Evolutionary conservation across 2,888 invertebrate genomes (phyloP), one percentile per base, ranked within the genome.

Genomic region (Emmelina monodactyla): DNA sequence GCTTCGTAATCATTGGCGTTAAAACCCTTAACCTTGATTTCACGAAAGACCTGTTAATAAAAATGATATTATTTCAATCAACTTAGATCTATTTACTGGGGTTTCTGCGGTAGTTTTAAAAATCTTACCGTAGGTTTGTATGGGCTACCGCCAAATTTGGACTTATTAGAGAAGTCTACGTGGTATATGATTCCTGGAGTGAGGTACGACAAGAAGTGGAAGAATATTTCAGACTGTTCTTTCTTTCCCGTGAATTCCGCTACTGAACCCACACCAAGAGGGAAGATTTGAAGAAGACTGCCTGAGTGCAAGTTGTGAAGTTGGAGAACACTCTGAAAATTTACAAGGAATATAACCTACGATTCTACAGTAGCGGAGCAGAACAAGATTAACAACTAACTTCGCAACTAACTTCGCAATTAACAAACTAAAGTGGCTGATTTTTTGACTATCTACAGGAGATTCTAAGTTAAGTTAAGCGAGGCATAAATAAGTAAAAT

Each of bases 141-240:
- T 0, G 85, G 82, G n/a, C n/a, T n/a, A n/a, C n/a, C n/a, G n/a
- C n/a, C n/a, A n/a, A n/a, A n/a, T n/a, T n/a, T n/a, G n/a, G n/a
- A n/a, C 14, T 82, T 63, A 36, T 83, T 81, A 1, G 82, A 83
- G 50, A 97, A 86, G 69, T 97, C 92, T 42, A 91, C 90, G 45
- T 85, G 88, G 70, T 92, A 97, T 53, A 97, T 94, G 46, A 88
- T 67, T 0, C 85, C 85, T 14, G 98, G 97, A 34, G 91, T 89
- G 33, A 97, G 83, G 79, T 97, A 98, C 0, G 97, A 97, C 44
- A 90, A 89, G 70, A 97, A 97, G 55, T 90, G 88, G 70, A 92
- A 97, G 76, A 97, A 98, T 54, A 97, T 88, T 81, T 96, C 94
- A 0, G 86, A 84, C 54, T 92, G 88, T 50, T 89, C 84, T 58